These are phyloP conservation scores for Eufriesea mexicana DNA, from an alignment of 1,140 invertebrate species.

Conservation along the genomic window DNA sequence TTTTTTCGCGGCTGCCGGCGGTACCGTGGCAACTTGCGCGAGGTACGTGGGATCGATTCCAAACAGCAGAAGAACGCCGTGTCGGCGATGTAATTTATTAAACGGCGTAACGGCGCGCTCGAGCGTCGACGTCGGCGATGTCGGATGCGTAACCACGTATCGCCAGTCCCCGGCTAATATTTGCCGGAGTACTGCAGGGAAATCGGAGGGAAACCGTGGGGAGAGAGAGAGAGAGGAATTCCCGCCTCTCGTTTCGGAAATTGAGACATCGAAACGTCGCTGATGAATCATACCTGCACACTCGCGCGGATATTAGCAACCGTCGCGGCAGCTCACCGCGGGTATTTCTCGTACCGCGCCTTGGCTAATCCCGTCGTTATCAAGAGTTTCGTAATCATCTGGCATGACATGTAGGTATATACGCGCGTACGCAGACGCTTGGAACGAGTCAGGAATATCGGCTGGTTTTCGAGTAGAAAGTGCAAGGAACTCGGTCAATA, in stretches of 20 bases:
- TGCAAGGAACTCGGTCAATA: conserved; percentile 40
- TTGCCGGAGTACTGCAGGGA: background rate
- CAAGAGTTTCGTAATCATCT: conserved; percentile 43
- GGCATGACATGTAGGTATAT: background rate
- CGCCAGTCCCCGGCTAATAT: background rate
- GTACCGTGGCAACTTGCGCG: background rate
- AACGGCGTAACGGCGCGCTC: background rate
- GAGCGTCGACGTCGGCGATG: background rate
- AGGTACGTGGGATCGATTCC: background rate
- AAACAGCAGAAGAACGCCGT: background rate
- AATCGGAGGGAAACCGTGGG: too few relatives aligned
- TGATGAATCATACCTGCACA: background rate
- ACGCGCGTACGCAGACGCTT: too few relatives aligned
- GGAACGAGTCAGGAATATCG: background rate
- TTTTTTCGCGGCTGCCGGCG: background rate
- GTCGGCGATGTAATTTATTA: conserved; percentile 2
- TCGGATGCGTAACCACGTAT: too few relatives aligned
- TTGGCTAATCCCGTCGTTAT: conserved; percentile 35
- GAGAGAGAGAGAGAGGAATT: background rate
- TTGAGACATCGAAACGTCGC: conserved; percentile 37
- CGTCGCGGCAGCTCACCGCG: conserved; percentile 14
- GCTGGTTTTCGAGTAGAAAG: conserved; percentile 48
- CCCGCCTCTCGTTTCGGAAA: conserved; percentile 15
- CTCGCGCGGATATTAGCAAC: conserved; percentile 38
- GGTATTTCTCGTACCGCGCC: conserved; percentile 31